Base-by-base conservation (phyloP, 1,140 invertebrate genomes). In the Drosophila micromelanica region DNA sequence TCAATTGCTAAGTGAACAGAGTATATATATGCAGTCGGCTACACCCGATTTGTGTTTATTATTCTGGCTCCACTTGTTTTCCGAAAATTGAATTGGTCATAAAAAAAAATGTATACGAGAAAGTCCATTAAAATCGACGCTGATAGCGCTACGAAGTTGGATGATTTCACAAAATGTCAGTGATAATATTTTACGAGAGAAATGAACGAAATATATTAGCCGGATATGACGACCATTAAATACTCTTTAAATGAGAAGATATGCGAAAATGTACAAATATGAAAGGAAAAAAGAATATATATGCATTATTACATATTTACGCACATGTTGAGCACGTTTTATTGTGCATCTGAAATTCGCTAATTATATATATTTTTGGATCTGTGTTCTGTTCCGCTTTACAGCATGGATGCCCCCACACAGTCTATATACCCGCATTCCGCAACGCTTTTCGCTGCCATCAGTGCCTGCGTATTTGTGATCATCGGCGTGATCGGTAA, bases 401-500 rank as follows among this genome's bases (percentile, higher is more conserved):
- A 6, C 37, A 73, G 65, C 57, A 73, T 73, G 65, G 79, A 82
- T 52, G 60, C 59, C 20, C 82, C 78, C 32, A 70, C 54, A 37
- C 82, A 86, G 59, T 80, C 87, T 40, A 92, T 92, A 40, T 96
- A 95, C 92, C 95, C 96, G n/a, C 93, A 95, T 76, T 93, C 94
- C 56, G 95, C 95, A 17, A 96, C 96, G 9, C 93, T 97, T 69
- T 93, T 95, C 75, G 96, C 96, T 8, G 95, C 96, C 13, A 92
- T 94, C 52, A 96, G 95, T 91, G 96, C 96, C 49, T 95, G 96
- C 74, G 91, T 97, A 45, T 97, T 97, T 93, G 95, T 95, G 84
- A 91, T 96, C 51, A 93, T 97, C 43, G 96, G 96, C 68, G 94
- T 97, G 72, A 92, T 95, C 52, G 96, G 96, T 97, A 93, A 93